Percentiles rank a stretch among this genome's conserved stretches.
Evolutionary conservation across 1,140 invertebrate genomes (phyloP).

Genomic region (Neotoxoptera formosana): DNA sequence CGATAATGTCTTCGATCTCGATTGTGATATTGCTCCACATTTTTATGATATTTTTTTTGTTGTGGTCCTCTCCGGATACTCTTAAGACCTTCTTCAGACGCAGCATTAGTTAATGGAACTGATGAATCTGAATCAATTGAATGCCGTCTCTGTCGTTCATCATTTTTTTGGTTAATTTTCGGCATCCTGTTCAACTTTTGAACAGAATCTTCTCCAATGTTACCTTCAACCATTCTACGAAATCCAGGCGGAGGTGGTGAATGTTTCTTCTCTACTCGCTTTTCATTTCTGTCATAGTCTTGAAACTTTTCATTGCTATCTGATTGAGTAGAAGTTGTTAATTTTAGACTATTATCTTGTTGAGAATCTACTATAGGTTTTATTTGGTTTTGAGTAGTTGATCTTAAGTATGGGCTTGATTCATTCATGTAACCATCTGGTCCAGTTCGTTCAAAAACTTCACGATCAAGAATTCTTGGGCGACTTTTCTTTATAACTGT

Average conservation of each 20-base stretch:
- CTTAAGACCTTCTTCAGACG: conserved; percentile 65
- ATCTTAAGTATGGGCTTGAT: conserved; percentile 63
- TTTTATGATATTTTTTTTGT: conserved; percentile 65
- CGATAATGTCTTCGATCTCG: conserved; percentile 57
- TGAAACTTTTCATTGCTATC: conserved; percentile 24
- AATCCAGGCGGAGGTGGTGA: conserved; percentile 68
- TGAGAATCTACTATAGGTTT: conserved; percentile 63
- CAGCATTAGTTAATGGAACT: conserved; percentile 60
- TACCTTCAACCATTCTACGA: conserved; percentile 69
- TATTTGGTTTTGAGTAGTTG: conserved; percentile 65
- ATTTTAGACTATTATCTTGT: conserved; percentile 32
- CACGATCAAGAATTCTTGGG: conserved; percentile 3
- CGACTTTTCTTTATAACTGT: conserved; percentile 47
- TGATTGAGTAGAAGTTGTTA: conserved; percentile 28
- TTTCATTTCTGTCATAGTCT: conserved; percentile 43
- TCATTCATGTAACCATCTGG: conserved; percentile 48
- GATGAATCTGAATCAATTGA: conserved; percentile 53
- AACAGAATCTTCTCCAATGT: conserved; percentile 62
- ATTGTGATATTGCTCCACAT: conserved; percentile 62
- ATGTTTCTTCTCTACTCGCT: conserved; percentile 60
- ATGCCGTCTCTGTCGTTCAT: conserved; percentile 32
- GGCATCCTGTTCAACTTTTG: background rate
- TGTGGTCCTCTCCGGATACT: conserved; percentile 68
- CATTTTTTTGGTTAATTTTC: conserved; percentile 37
- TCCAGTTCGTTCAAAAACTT: conserved; percentile 48